Base-by-base conservation (phyloP, 1,140 invertebrate species). In the Trypoxylus dichotomus region DNA sequence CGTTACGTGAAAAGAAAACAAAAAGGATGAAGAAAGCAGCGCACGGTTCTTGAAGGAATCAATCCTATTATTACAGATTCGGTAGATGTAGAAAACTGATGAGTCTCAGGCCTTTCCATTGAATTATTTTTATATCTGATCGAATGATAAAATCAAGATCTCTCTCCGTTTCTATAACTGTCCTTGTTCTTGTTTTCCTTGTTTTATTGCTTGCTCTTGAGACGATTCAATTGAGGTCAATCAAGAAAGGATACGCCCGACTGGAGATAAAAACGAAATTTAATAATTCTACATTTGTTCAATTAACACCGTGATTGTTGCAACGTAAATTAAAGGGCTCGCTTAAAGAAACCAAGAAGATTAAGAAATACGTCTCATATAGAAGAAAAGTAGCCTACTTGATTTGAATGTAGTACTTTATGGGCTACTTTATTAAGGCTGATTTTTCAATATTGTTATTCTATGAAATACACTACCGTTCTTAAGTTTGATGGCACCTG, bases 111-210 rank as follows among this genome's bases (percentile, higher is more conserved):
- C 60, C 6, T 27, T 63, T 63, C 60, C 60, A 63, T 63, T 63
- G 60, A 63, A 63, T 63, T 63, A 63, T 63, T 27, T 63, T 63
- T 63, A 63, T 63, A 63, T 63, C 60, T 63, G 60, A 63, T 63
- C 60, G 60, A 27, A 63, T 27, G 60, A 63, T 63, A 63, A 63
- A 63, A 63, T 63, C 60, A 63, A 63, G 60, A 63, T 63, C 19
- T 27, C 60, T 63, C 25, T 27, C 19, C 21, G 19, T 63, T 13
- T 27, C 21, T 24, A 19, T 19, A 19, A 5, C 13, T 7, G 24
- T 63, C 25, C 60, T 63, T 13, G 60, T 63, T 63, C 7, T 63
- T 63, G 21, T 63, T 27, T 63, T 63, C 21, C 60, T 63, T 47
- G 43, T 47, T 47, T 47, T 47, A 47, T 47, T 47, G 13, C 6